Percentiles rank a stretch among this genome's conserved stretches.
Conservation (phyloP, 2,113 vertebrate species). For the Rissa tridactyla region DNA sequence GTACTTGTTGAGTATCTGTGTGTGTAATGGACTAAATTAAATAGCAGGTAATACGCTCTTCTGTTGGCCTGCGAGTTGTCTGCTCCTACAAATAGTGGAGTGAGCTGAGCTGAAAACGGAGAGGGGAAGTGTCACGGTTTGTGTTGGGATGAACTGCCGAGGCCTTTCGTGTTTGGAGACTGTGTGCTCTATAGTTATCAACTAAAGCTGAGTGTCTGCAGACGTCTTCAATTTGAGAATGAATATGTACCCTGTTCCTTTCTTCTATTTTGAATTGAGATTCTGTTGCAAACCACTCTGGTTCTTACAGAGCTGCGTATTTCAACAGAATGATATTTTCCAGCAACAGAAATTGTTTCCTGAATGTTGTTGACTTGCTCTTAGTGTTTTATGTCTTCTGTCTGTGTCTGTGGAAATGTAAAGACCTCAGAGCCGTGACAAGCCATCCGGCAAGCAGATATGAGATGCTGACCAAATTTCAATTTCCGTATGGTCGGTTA, state of each 20-base stretch:
- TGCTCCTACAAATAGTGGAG: not conserved
- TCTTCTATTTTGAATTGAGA: not conserved
- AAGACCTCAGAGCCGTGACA: not conserved
- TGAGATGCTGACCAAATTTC: not conserved
- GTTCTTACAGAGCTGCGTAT: not conserved
- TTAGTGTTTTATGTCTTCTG: rapidly evolving
- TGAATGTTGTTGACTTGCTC: not conserved
- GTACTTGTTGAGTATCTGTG: not conserved
- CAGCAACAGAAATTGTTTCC: not conserved
- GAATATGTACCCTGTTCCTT: not conserved
- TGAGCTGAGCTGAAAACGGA: not conserved
- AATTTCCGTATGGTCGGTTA: not conserved
- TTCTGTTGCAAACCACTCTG: not conserved
- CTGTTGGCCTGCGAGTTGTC: not conserved
- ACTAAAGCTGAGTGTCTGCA: not conserved
- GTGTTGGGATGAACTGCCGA: not conserved
- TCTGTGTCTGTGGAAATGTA: not conserved
- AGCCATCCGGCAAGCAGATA: not conserved
- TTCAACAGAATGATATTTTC: not conserved
- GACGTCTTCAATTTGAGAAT: not conserved
- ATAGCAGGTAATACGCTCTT: not conserved
- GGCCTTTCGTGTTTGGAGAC: not conserved
- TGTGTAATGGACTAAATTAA: not conserved
- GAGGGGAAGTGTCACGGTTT: rapidly evolving
- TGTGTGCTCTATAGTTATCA: rapidly evolving